Base-by-base conservation (phyloP, 2,888 invertebrate species). In the Petrolisthes manimaculis region DNA sequence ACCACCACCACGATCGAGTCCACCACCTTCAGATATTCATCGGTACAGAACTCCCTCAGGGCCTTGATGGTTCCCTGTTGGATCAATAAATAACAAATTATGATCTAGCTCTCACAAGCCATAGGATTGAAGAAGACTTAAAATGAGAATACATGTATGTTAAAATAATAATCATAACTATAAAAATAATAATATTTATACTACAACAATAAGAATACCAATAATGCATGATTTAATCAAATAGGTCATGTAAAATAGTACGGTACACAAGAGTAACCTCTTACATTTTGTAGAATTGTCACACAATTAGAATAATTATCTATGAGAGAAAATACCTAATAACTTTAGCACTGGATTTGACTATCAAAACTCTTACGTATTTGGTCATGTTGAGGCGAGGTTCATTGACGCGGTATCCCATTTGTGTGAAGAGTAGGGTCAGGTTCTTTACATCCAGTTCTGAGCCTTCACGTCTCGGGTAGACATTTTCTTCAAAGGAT, bases 1-100 rank as follows among this genome's bases (percentile, higher is more conserved):
- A 90, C 80, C 21, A 90, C 81, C 18, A 90, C 80, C 21, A 90
- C 55, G 67, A 85, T 85, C 0, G 88, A 88, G 77, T 90, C 88
- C 18, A 88, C 83, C 3, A 51, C n/a, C 0, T 18, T 14, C 53
- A 82, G 78, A 9, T 86, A 83, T 18, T 81, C 67, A 18, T n/a
- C n/a, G n/a, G 55, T 61, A 21, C 77, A 55, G 75, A 90, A 90
- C 8, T 90, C 86, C 5, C 88, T 51, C n/a, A 90, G 56, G 4
- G 83, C 86, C 56, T 67, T 24, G 8, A 88, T 82, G 5, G 87
- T 87, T 12, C 87, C 89, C 89, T 89, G 89, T n/a, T 61, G 83
- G 51, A 9, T 14, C 61, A 61, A 61, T 18, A 9, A 61, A 69
- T n/a, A 71, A 71, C 37, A 55, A 9, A 21, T n/a, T 61, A 61